Percentiles rank a stretch among this genome's conserved stretches.
Evolutionary conservation across 2,113 vertebrate species (phyloP).

Genomic region (Galeopterus variegatus): DNA sequence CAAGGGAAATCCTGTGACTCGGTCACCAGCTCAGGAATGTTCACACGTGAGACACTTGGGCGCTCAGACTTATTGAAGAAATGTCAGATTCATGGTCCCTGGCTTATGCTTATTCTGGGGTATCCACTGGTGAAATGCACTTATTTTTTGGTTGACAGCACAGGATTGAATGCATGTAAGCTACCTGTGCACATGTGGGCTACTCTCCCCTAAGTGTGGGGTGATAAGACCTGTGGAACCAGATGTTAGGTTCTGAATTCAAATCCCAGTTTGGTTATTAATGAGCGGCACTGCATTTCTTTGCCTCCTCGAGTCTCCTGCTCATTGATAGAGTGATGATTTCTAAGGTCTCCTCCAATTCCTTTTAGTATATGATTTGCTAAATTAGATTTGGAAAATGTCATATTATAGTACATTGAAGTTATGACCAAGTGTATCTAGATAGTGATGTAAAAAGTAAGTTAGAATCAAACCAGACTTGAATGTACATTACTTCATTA

Average conservation of each 20-base stretch:
- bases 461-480: neutral
- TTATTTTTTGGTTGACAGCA: neutral
- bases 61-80: neutral
- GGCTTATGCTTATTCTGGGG: neutral
- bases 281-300: neutral
- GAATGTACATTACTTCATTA: neutral
- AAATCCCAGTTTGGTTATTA: neutral
- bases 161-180: no score
- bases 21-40: neutral
- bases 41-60: neutral
- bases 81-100: conserved; percentile 5
- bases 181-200: neutral
- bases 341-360: neutral
- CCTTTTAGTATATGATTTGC: neutral
- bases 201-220: neutral
- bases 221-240: neutral
- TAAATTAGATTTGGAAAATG: neutral
- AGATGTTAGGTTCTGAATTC: neutral
- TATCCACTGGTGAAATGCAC: neutral
- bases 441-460: neutral
- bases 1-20: neutral
- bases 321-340: neutral
- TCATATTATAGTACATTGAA: neutral
- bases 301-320: neutral
- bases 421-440: neutral